Base-by-base conservation (phyloP, 2,888 invertebrate species). In the Euspilapteryx auroguttella region DNA sequence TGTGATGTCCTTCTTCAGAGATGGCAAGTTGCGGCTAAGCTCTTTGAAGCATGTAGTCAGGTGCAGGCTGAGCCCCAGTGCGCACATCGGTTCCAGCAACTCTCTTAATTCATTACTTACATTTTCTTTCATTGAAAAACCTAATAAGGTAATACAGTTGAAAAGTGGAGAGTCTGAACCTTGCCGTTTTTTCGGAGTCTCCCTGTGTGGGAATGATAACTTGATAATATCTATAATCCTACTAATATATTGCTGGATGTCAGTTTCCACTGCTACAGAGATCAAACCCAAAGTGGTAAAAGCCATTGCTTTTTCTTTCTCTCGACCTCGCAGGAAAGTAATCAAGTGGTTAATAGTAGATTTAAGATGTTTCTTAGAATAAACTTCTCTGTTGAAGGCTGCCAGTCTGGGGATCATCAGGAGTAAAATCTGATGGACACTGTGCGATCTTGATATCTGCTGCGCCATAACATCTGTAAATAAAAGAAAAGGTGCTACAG, bases 251-350 rank as follows among this genome's bases (percentile, higher is more conserved):
- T 81, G 81, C 42, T 86, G 83, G 25, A 95, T 89, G 34, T 89
- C 85, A 34, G 82, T 79, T 39, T 89, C 88, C 0, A 95, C 89
- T 12, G 94, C 94, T 1, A 96, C 87, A 15, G 94, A 89, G 36
- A 96, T 84, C 25, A 94, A 79, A n/a, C 96, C 97, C 32, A 95
- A 82, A 3, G 96, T 89, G 17, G 91, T 86, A 49, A 95, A 96
- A 2, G 94, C 94, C 45, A 86, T 83, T 12, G 87, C 86, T 36
- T 89, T 82, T 51, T 95, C 94, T 47, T 89, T 89, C 39, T 94
- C 93, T 35, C 89, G 80, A 3, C 89, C 85, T 31, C 86, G 82
- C 32, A 96, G 56, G 26, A 86, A 89, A 9, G 79, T 77, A 33
- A 95, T 77, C 23, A 96, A 68, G 56, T 94, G 89, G 37, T 79